phyloP scores from a whole-genome alignment of 1,140 invertebrate genomes.

The Lanistes nyassanus region DNA sequence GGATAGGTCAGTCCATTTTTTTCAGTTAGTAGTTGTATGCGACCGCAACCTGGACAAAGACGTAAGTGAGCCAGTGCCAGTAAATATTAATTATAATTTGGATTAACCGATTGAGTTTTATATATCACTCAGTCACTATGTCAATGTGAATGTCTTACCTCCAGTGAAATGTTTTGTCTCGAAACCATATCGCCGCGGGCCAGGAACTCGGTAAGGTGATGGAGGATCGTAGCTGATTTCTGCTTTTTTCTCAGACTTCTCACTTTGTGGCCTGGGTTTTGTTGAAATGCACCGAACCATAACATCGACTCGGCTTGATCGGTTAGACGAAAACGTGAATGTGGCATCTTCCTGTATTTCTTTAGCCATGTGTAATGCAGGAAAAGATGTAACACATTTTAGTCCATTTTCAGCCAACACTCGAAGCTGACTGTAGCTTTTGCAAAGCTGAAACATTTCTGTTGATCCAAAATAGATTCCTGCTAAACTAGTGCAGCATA shows the following conservation, averaged over 20 bases:
- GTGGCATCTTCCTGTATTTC: background rate
- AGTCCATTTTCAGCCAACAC: background rate
- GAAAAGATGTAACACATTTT: background rate
- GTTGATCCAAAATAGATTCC: too few species aligned
- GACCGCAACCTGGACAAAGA: too few species aligned
- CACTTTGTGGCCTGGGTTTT: background rate
- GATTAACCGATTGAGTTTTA: too few species aligned
- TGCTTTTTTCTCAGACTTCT: background rate
- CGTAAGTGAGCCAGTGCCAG: too few species aligned
- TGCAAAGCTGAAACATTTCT: constrained; percentile 5
- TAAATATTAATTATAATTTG: too few species aligned
- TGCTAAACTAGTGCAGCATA: too few species aligned
- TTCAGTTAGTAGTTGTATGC: too few species aligned
- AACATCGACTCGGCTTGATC: background rate
- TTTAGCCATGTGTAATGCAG: background rate
- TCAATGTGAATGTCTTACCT: too few species aligned
- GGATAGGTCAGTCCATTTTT: too few species aligned
- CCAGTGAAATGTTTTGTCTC: constrained; percentile 35
- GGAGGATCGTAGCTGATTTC: constrained; percentile 20
- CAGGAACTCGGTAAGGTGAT: constrained; percentile 44
- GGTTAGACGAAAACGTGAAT: background rate
- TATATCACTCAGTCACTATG: too few species aligned
- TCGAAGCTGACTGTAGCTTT: constrained; percentile 17
- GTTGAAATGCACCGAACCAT: background rate
- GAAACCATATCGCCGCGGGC: constrained; percentile 45